These are phyloP conservation scores for Toxotes chatareus DNA, from an alignment of 2,113 vertebrate species.

Conservation along the genomic window DNA sequence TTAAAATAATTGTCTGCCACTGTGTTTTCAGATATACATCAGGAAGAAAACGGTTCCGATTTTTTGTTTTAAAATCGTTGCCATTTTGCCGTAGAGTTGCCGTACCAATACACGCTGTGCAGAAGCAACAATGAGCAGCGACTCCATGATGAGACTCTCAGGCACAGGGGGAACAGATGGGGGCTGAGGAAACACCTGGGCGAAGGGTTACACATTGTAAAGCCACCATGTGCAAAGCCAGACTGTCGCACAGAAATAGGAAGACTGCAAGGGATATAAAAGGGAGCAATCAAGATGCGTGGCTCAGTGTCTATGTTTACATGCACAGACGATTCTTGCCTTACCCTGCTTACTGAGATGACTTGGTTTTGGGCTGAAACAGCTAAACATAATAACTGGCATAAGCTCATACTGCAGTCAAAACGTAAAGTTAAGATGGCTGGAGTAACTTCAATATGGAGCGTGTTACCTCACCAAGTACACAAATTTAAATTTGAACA, in stretches of 20 bases:
- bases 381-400: not conserved
- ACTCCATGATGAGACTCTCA: constrained; percentile 8
- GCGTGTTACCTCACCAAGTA: not conserved
- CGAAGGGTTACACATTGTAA: constrained; percentile 49
- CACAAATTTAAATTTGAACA: not conserved
- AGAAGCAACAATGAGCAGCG: not conserved
- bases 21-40: not conserved
- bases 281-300: not conserved
- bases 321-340: not conserved
- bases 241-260: constrained; percentile 24
- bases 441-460: not conserved
- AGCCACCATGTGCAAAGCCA: constrained; percentile 51
- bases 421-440: not conserved
- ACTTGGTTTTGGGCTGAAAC: not conserved
- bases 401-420: not conserved
- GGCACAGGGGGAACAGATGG: constrained; percentile 69
- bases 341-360: not conserved
- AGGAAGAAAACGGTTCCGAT: no score
- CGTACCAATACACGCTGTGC: not conserved
- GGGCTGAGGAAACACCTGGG: constrained; percentile 67
- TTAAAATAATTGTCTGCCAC: constrained; percentile 6
- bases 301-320: constrained; percentile 2
- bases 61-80: not conserved
- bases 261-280: constrained; percentile 1
- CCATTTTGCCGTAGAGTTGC: not conserved